phyloP scores from a whole-genome alignment of 1,140 invertebrate genomes.

The Caenorhabditis briggsae region DNA sequence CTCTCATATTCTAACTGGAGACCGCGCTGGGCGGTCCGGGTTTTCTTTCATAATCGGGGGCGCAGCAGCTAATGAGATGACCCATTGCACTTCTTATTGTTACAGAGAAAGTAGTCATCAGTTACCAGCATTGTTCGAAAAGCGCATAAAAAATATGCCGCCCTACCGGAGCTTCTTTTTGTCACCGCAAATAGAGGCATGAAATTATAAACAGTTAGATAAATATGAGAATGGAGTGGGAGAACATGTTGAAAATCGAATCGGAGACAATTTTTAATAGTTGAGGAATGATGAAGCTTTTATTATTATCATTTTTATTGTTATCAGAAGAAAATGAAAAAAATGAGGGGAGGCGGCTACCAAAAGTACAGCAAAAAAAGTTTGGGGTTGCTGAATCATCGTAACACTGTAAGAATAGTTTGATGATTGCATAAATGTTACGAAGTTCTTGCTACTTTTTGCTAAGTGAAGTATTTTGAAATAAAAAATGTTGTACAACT shows the following conservation, averaged over 20 bases:
- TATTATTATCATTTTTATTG: constrained; percentile 19
- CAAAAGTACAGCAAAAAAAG: neutral
- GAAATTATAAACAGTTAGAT: neutral
- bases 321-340: constrained; percentile 20
- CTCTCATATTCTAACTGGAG: constrained; percentile 4
- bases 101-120: neutral
- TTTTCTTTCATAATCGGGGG: constrained; percentile 12
- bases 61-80: constrained; percentile 53
- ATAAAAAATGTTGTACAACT: too few species aligned
- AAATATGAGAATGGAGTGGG: neutral
- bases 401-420: neutral
- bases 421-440: too few species aligned
- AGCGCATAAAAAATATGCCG: constrained; percentile 13
- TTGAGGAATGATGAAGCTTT: constrained; percentile 43
- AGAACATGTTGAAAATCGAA: neutral
- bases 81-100: constrained; percentile 37
- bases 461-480: too few species aligned
- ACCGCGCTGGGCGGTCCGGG: neutral
- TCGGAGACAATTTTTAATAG: constrained; percentile 29
- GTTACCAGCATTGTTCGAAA: neutral
- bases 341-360: neutral
- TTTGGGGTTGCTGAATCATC: neutral
- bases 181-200: neutral
- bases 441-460: too few species aligned
- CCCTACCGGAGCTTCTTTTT: constrained; percentile 45